These are phyloP conservation scores for Musca vetustissima DNA, from an alignment of 1,140 invertebrate species.

Conservation along the genomic window DNA sequence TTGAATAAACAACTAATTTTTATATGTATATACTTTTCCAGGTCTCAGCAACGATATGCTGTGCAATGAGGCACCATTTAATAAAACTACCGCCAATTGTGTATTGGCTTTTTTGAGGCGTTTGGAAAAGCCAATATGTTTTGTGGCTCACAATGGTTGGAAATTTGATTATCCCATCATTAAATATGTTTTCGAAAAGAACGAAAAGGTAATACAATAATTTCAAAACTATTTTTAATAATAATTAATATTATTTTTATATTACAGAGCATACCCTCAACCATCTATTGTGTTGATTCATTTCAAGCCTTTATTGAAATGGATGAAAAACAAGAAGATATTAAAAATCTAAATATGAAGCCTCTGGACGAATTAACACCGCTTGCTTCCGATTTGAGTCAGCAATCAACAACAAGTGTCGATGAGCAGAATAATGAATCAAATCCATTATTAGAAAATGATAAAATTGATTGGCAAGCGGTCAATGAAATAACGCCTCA, in stretches of 20 bases:
- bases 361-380: too few relatives aligned
- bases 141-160: constrained; percentile 81
- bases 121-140: constrained; percentile 67
- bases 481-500: constrained; percentile 57
- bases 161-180: constrained; percentile 78
- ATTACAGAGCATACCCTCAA: constrained; percentile 31
- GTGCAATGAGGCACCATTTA: constrained; percentile 63
- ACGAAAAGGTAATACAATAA: constrained; percentile 55
- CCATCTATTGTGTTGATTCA: constrained; percentile 40
- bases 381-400: too few relatives aligned
- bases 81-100: constrained; percentile 58
- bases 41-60: constrained; percentile 70
- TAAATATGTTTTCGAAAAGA: constrained; percentile 61
- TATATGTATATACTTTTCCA: constrained; percentile 46
- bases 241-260: too few relatives aligned
- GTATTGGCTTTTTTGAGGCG: constrained; percentile 66
- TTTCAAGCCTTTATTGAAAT: constrained; percentile 40
- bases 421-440: neutral
- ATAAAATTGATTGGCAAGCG: constrained; percentile 34
- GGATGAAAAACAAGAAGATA: constrained; percentile 25
- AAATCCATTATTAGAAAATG: constrained; percentile 1
- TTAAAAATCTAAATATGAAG: neutral
- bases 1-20: neutral
- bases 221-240: constrained; percentile 22
- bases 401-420: too few relatives aligned